These are phyloP conservation scores for Itoplectis maculator DNA, from an alignment of 2,888 invertebrate genomes.

Conservation along the genomic window DNA sequence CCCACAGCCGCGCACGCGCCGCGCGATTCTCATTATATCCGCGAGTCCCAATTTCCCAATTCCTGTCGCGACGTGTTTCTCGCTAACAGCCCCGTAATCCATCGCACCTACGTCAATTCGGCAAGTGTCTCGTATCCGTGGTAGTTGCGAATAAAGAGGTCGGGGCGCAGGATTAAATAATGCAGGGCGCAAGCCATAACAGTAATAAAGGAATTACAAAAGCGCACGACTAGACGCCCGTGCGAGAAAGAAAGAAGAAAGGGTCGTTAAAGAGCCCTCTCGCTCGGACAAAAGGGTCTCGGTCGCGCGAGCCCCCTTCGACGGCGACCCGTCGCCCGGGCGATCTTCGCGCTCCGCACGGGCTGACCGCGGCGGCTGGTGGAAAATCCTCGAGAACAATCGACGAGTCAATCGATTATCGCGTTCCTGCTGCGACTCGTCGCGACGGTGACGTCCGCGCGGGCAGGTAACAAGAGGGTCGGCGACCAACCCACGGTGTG, in stretches of 20 bases:
- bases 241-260: background rate
- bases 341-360: background rate
- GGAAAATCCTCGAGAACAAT: conserved; percentile 44
- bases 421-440: conserved; percentile 2
- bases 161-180: background rate
- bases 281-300: conserved; percentile 19
- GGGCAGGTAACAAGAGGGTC: conserved; percentile 11
- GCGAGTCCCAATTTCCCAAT: background rate
- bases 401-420: conserved; percentile 44
- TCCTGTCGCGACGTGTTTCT: background rate
- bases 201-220: conserved; percentile 9
- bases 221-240: background rate
- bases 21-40: background rate
- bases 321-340: no score
- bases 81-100: background rate
- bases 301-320: conserved; percentile 21
- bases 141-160: background rate
- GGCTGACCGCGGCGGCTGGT: conserved; percentile 38
- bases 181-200: background rate
- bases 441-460: background rate
- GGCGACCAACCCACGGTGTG: background rate
- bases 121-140: background rate
- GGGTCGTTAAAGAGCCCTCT: conserved; percentile 37
- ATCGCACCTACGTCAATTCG: no score
- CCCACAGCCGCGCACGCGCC: background rate